phyloP scores from a whole-genome alignment of 2,888 invertebrate species.

The Amiota communis region DNA sequence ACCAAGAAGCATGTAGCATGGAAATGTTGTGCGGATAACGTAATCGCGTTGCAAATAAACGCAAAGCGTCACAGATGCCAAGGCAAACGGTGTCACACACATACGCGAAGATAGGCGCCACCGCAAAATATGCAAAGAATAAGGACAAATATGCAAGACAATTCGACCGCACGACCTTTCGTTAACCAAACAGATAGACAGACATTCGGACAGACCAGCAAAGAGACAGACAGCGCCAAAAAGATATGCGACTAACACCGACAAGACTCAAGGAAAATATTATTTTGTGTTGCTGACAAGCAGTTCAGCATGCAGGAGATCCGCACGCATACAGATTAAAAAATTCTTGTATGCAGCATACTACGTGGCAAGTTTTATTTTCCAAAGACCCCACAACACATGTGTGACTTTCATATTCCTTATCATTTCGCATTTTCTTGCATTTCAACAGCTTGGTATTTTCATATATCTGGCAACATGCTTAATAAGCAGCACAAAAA shows the following conservation, averaged over 20 bases:
- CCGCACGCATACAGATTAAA: conserved; percentile 62
- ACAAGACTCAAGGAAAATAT: background rate
- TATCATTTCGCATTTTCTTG: background rate
- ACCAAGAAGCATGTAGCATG: conserved; percentile 1
- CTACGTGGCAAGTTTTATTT: background rate
- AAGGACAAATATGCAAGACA: background rate
- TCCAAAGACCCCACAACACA: background rate
- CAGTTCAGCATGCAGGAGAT: too few species aligned
- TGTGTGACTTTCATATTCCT: conserved; percentile 15
- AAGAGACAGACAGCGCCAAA: background rate
- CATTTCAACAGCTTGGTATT: background rate
- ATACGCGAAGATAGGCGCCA: background rate
- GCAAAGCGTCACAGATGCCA: background rate
- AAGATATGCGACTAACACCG: background rate
- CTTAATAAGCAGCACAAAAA: background rate
- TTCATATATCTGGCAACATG: background rate
- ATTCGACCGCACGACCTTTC: background rate
- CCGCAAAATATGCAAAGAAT: conserved; percentile 19
- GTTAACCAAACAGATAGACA: background rate
- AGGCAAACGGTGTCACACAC: conserved; percentile 12
- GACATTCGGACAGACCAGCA: background rate
- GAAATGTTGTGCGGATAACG: conserved; percentile 25
- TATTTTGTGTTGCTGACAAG: background rate
- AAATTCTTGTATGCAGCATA: conserved; percentile 57
- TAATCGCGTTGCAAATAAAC: conserved; percentile 26